Conservation (phyloP, 1,140 invertebrate species). For the Venturia canescens region DNA sequence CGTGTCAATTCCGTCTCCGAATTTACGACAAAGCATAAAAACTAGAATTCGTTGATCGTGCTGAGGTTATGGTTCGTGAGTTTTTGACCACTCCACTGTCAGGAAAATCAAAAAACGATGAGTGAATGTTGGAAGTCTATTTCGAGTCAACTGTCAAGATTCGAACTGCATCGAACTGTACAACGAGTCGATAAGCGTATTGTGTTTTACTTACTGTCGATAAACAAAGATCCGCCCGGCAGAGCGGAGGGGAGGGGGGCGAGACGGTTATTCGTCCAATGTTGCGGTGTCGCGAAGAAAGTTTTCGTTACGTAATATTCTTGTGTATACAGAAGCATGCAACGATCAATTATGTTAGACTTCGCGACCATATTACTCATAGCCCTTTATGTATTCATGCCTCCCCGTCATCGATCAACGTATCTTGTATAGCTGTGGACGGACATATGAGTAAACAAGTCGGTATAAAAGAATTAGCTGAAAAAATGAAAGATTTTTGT, state of each 20-base stretch:
- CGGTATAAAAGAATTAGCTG: background rate
- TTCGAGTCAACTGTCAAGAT: too few relatives aligned
- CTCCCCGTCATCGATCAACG: background rate
- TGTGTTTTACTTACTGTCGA: background rate
- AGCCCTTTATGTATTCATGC: background rate
- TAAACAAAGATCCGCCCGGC: background rate
- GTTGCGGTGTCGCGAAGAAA: constrained; percentile 18
- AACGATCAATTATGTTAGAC: constrained; percentile 24
- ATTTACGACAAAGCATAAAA: too few relatives aligned
- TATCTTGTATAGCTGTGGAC: background rate
- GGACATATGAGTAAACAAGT: constrained; percentile 4
- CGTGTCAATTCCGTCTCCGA: too few relatives aligned
- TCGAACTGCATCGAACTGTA: background rate
- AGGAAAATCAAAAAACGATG: too few relatives aligned
- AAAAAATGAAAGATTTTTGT: background rate
- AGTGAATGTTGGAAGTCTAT: too few relatives aligned
- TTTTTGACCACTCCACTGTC: too few relatives aligned
- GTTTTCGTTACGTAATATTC: constrained; percentile 6
- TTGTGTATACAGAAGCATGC: constrained; percentile 12
- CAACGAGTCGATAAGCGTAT: background rate
- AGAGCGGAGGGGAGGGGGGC: background rate
- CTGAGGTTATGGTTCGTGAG: too few relatives aligned
- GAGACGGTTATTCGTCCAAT: background rate
- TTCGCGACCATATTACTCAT: constrained; percentile 20
- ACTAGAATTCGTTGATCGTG: too few relatives aligned